Base-by-base conservation (phyloP, 1,140 invertebrate genomes). In the Thrips palmi region DNA sequence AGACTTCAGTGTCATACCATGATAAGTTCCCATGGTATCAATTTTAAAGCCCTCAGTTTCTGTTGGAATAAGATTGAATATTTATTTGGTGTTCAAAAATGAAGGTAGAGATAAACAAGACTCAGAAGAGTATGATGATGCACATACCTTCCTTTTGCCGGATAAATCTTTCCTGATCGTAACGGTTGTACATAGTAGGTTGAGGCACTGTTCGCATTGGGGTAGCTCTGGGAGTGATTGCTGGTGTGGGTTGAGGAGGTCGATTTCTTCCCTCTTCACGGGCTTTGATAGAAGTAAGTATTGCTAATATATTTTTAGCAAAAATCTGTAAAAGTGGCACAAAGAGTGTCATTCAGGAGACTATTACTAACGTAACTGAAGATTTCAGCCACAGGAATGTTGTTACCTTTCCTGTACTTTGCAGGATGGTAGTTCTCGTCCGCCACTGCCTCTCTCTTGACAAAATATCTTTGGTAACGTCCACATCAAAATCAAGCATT, bases 31-130 rank as follows among this genome's bases (percentile, higher is more conserved):
- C 76, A 89, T 86, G 2, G 91, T 96, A 58, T 97, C 89, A 52
- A 97, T 97, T 62, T 94, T 89, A 56, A 97, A 97, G 23, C 87
- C 92, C 59, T 93, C 91, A 6, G 91, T 96, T 64, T 96, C 84
- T 77, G 55, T 31, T 60, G 57, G 44, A 35, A 8, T 21, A 25
- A 40, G 12, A 33, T 3, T 11, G n/a, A 34, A 43, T 22, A 32
- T 27, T 1, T 33, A 33, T 36, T 24, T 8, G 7, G 15, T 8
- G 15, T 15, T 8, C 10, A 8, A 10, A 33, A 33, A 33, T 33
- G 15, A 15, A 33, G 15, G 7, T 10, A 8, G 8, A 7, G 8
- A 33, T 10, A 8, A 14, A 18, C 17, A 32, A 8, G n/a, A 14
- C 4, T 18, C 5, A 18, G 5, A n/a, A 8, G n/a, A 31, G 10